phyloP scores from a whole-genome alignment of 2,888 invertebrate species.

The Drosophila birchii region DNA sequence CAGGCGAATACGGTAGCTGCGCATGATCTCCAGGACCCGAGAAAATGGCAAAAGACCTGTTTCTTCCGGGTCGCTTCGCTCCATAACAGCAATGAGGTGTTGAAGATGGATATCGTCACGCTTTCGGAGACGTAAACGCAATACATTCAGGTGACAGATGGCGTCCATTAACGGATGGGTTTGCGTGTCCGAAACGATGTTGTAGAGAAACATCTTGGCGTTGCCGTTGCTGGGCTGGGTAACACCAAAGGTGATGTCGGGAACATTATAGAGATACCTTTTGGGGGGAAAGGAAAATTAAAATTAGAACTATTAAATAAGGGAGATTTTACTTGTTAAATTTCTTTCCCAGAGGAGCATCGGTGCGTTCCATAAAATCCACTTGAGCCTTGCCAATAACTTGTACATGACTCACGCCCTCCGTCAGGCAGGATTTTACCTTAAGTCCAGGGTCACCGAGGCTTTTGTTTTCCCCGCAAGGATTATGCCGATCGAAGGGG shows the following conservation, averaged over 20 bases:
- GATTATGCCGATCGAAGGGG: conserved; percentile 52
- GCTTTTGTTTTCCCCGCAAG: conserved; percentile 59
- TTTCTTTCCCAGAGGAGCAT: conserved; percentile 65
- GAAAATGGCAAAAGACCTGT: conserved; percentile 57
- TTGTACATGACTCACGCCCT: conserved; percentile 59
- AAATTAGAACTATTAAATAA: fast-evolving
- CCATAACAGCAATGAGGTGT: conserved; percentile 61
- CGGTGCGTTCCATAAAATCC: conserved; percentile 68
- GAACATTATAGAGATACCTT: conserved; percentile 60
- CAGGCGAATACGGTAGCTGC: conserved; percentile 53
- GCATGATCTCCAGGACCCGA: conserved; percentile 59
- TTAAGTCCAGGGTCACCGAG: conserved; percentile 62
- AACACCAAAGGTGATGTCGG: conserved; percentile 60
- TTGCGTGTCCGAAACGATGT: conserved; percentile 54
- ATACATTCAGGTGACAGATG: conserved; percentile 64
- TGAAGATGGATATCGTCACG: conserved; percentile 64
- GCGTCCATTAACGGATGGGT: conserved; percentile 55
- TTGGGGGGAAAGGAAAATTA: fast-evolving
- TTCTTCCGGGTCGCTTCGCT: conserved; percentile 57
- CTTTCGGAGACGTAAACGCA: conserved; percentile 66
- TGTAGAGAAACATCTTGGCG: conserved; percentile 69
- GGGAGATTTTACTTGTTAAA: conserved; percentile 52
- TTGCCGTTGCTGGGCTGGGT: conserved; percentile 12
- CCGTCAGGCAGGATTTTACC: conserved; percentile 66
- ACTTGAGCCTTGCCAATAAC: conserved; percentile 74